Percentiles rank a stretch among this genome's conserved stretches.
Conservation (phyloP, 1,140 invertebrate genomes). For the Sitobion miscanthi region DNA sequence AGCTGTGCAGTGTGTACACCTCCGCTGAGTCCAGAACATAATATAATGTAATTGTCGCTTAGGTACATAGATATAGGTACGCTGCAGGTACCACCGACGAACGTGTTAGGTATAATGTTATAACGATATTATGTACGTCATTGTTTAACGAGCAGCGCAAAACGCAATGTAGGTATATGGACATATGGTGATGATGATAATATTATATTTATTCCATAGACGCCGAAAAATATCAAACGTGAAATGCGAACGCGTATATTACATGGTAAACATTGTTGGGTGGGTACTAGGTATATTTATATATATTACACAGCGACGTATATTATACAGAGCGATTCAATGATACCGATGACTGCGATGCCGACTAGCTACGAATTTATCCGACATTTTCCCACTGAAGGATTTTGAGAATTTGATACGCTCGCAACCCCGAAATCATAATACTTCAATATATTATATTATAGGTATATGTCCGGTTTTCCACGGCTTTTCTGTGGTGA, state of each 20-base stretch:
- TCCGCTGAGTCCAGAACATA: not conserved
- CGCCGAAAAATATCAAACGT: not conserved
- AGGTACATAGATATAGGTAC: not conserved
- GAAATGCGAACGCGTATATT: not conserved
- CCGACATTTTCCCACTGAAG: no score
- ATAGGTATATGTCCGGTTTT: not conserved
- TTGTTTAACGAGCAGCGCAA: not conserved
- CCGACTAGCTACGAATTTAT: not conserved
- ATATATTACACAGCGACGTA: not conserved
- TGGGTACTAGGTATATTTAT: no score
- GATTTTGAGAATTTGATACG: not conserved
- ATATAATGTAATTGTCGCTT: not conserved
- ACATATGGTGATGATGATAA: not conserved
- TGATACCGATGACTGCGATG: not conserved
- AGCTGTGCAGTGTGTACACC: not conserved
- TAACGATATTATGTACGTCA: not conserved
- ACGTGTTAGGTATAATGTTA: not conserved
- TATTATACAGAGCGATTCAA: not conserved
- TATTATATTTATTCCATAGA: not conserved
- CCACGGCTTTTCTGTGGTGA: no score
- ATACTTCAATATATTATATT: no score
- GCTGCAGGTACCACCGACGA: not conserved
- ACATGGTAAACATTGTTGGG: not conserved
- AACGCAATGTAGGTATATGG: not conserved
- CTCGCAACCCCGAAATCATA: not conserved